phyloP scores from a whole-genome alignment of 2,888 invertebrate genomes.

The Epsilonema sp. region DNA sequence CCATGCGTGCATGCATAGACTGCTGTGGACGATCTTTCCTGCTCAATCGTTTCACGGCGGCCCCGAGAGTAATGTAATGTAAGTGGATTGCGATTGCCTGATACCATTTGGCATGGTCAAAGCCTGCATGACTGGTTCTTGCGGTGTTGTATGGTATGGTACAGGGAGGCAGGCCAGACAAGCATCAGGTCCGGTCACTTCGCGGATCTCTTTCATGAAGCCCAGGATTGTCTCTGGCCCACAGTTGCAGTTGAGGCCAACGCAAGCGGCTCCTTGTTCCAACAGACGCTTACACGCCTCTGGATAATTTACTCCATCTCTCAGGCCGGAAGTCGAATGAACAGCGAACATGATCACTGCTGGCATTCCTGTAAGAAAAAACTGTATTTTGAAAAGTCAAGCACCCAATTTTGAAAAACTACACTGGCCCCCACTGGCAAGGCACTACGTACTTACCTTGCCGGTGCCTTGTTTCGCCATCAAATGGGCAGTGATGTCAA shows the following conservation, averaged over 20 bases:
- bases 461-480: constrained; percentile 17
- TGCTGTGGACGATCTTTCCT: background rate
- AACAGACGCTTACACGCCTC: constrained; percentile 20
- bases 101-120: no score
- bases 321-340: no score
- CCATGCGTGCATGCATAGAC: no score
- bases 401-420: no score
- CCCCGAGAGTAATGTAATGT: background rate
- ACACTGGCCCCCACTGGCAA: no score
- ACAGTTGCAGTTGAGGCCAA: constrained; percentile 24
- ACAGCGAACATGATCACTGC: no score
- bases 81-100: constrained; percentile 10
- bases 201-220: constrained; percentile 16
- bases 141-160: constrained; percentile 16
- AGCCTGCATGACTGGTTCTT: constrained; percentile 17
- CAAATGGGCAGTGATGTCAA: no score
- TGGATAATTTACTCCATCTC: constrained; percentile 19
- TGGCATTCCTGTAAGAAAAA: no score
- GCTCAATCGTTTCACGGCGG: background rate
- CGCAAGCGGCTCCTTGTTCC: constrained; percentile 23
- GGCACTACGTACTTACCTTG: no score
- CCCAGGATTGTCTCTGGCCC: constrained; percentile 23
- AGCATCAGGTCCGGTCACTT: constrained; percentile 17
- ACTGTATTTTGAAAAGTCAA: no score
- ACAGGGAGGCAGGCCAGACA: constrained; percentile 24